A percentile compares a stretch with the other conserved stretches of the same genome.
These are phyloP conservation scores for Tribolium madens DNA, from an alignment of 1,140 invertebrate genomes.

Conservation along the genomic window DNA sequence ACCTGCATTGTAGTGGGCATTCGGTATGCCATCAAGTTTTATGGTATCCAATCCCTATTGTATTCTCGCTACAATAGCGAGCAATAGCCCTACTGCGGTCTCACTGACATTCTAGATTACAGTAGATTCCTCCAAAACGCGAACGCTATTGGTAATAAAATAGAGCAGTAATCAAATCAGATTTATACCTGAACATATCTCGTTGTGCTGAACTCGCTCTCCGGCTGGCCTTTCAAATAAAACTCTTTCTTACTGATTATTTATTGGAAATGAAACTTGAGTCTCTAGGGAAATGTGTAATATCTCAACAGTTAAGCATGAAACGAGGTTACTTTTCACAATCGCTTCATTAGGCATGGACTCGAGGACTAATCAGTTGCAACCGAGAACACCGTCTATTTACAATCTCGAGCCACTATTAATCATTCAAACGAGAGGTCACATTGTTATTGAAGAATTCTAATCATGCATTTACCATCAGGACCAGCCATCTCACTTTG, in stretches of 20 bases:
- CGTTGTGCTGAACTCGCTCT: conserved; percentile 39
- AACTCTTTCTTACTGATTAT: conserved; percentile 45
- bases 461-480: conserved; percentile 6
- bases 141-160: conserved; percentile 51
- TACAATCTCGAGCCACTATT: not conserved
- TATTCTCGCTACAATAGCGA: conserved; percentile 48
- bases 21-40: conserved; percentile 50
- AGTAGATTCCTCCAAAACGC: conserved; percentile 33
- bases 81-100: conserved; percentile 49
- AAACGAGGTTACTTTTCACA: conserved; percentile 7
- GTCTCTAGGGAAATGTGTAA: conserved; percentile 1
- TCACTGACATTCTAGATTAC: conserved; percentile 51
- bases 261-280: conserved; percentile 46
- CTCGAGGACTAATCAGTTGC: not conserved
- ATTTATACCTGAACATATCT: conserved; percentile 50
- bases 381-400: not conserved
- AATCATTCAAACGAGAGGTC: not conserved
- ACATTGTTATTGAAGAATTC: conserved; percentile 10
- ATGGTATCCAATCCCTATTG: conserved; percentile 51
- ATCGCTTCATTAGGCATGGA: conserved; percentile 9
- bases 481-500: not conserved
- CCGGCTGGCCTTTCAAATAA: conserved; percentile 38
- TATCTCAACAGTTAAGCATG: conserved; percentile 9
- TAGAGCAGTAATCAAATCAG: conserved; percentile 50
- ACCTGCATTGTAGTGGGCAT: conserved; percentile 47